Percentiles rank a stretch among this genome's conserved stretches.
These are phyloP conservation scores for Eupsittula cactorum DNA, from an alignment of 2,113 vertebrate genomes.

Conservation along the genomic window DNA sequence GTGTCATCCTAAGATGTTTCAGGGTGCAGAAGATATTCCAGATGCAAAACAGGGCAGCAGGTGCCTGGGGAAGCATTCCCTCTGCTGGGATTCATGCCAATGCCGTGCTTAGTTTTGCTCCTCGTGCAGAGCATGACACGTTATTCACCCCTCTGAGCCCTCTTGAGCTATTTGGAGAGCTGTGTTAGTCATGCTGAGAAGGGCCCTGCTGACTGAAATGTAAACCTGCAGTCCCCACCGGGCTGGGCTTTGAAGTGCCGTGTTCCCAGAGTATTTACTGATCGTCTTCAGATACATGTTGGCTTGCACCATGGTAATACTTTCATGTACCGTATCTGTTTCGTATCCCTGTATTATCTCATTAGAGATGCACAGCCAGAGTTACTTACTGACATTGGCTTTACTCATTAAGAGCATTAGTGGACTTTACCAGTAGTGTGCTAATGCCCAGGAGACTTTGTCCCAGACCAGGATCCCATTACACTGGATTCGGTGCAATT, in stretches of 20 bases:
- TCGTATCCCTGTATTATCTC: conserved; percentile 16
- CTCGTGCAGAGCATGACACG: not conserved
- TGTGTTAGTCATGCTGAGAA: conserved; percentile 1
- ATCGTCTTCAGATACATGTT: not conserved
- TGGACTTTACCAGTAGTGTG: not conserved
- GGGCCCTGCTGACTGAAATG: not conserved
- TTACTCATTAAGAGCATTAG: conserved; percentile 40
- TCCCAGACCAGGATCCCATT: not conserved
- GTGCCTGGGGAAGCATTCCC: not conserved
- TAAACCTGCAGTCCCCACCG: not conserved
- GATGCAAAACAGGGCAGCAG: accelerated
- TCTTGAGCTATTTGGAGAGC: conserved; percentile 34
- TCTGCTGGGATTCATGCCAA: not conserved
- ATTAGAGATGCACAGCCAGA: conserved; percentile 52
- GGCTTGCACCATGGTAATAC: conserved; percentile 13
- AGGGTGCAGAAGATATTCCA: not conserved
- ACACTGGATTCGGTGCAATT: not conserved
- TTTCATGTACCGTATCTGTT: conserved; percentile 19
- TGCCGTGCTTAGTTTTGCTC: not conserved
- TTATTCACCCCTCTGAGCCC: not conserved
- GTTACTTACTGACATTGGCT: conserved; percentile 32
- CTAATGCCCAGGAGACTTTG: not conserved
- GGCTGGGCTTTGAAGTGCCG: conserved; percentile 28
- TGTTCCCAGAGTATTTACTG: conserved; percentile 29
- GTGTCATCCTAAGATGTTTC: not conserved